These are phyloP conservation scores for Corydoras maculifer DNA, from an alignment of 2,113 vertebrate species.

Conservation along the genomic window DNA sequence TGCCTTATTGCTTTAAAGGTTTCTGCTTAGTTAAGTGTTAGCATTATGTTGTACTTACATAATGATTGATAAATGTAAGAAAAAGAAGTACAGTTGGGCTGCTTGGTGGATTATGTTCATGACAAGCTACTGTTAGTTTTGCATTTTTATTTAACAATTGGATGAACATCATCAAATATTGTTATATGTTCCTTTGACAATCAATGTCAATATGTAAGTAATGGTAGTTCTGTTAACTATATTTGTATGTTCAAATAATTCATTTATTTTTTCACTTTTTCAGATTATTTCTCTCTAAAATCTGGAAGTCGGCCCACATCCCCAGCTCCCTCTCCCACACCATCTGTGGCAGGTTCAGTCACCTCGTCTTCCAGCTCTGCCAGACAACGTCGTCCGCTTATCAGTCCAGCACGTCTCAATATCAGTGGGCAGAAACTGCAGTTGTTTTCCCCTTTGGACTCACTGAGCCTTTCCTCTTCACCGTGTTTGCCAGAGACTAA, in stretches of 20 bases:
- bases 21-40: too few species aligned
- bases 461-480: slow-evolving; percentile 48
- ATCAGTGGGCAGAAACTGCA: slow-evolving; percentile 77
- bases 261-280: background rate
- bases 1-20: too few species aligned
- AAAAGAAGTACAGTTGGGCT: too few species aligned
- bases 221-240: background rate
- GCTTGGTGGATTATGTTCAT: too few species aligned
- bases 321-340: slow-evolving; percentile 76
- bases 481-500: slow-evolving; percentile 55
- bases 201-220: too few species aligned
- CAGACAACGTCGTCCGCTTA: slow-evolving; percentile 80
- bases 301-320: slow-evolving; percentile 72
- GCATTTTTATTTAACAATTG: too few species aligned
- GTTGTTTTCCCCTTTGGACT: slow-evolving; percentile 59
- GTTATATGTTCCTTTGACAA: too few species aligned
- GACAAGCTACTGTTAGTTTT: too few species aligned
- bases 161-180: too few species aligned
- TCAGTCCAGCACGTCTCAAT: slow-evolving; percentile 91
- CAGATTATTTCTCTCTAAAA: slow-evolving; percentile 84
- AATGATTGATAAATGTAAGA: too few species aligned
- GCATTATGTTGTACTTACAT: too few species aligned
- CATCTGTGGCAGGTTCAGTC: slow-evolving; percentile 78
- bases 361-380: slow-evolving; percentile 80
- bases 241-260: background rate